Percentiles rank a stretch among this genome's conserved stretches.
These are phyloP conservation scores for Unio delphinus DNA, from an alignment of 2,888 invertebrate genomes.

Conservation along the genomic window DNA sequence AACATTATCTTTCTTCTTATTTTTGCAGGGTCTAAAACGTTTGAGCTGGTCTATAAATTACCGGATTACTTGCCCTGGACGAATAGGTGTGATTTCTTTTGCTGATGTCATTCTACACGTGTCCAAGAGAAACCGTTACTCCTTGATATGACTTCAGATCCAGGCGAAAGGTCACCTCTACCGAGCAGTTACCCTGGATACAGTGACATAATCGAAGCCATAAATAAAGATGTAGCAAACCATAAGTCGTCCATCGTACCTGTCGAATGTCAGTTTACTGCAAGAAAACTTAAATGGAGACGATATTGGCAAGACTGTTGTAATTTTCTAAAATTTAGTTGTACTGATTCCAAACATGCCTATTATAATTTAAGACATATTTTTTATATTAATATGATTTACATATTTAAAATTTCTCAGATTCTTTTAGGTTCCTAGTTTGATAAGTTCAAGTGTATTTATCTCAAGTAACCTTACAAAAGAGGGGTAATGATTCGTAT, in stretches of 20 bases:
- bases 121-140: conserved; percentile 71
- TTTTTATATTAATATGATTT: too few species aligned
- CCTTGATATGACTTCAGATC: conserved; percentile 72
- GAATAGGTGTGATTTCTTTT: conserved; percentile 48
- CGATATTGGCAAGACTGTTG: conserved; percentile 71
- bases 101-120: conserved; percentile 55
- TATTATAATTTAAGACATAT: background rate
- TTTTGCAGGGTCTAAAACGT: conserved; percentile 50
- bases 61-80: conserved; percentile 63
- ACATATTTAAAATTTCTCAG: too few species aligned
- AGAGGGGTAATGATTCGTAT: too few species aligned
- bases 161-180: conserved; percentile 70
- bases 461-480: too few species aligned
- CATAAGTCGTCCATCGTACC: conserved; percentile 51
- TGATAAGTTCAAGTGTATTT: too few species aligned
- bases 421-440: too few species aligned
- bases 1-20: too few species aligned
- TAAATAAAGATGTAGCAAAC: conserved; percentile 44
- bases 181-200: conserved; percentile 31
- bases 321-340: conserved; percentile 64
- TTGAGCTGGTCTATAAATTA: conserved; percentile 67
- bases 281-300: conserved; percentile 55
- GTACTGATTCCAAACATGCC: conserved; percentile 33
- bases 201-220: conserved; percentile 21
- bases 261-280: conserved; percentile 57